A percentile compares a stretch with the other conserved stretches of the same genome.
phyloP scores from a whole-genome alignment of 2,888 invertebrate genomes.

The Polyploca ridens region DNA sequence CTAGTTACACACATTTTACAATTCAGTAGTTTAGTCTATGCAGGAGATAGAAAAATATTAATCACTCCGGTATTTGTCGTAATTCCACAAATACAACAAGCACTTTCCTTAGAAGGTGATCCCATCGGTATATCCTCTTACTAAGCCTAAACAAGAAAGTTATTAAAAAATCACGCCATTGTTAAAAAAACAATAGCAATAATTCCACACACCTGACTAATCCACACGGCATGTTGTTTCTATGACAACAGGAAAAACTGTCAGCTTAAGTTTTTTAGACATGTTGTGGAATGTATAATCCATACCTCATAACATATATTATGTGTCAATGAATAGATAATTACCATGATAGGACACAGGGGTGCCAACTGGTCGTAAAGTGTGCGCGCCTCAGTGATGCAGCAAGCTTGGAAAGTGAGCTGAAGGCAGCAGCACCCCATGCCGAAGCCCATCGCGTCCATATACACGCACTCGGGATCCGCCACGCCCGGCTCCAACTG shows the following conservation, averaged over 20 bases:
- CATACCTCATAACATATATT: neutral
- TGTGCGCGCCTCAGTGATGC: slow-evolving; percentile 97
- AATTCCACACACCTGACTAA: neutral
- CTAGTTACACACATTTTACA: no score
- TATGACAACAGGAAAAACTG: no score
- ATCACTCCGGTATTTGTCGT: neutral
- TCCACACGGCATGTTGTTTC: no score
- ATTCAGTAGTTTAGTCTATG: neutral
- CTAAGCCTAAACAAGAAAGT: neutral
- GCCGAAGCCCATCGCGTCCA: slow-evolving; percentile 99
- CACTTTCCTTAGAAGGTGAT: neutral
- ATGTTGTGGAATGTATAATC: no score
- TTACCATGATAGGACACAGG: slow-evolving; percentile 97
- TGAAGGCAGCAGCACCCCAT: slow-evolving; percentile 99
- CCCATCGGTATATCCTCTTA: neutral
- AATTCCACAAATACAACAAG: neutral
- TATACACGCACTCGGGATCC: slow-evolving; percentile 95
- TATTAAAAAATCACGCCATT: neutral
- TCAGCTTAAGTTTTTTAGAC: no score
- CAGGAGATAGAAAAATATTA: neutral
- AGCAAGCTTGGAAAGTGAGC: slow-evolving; percentile 98
- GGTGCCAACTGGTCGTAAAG: slow-evolving; percentile 99
- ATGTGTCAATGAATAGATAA: slow-evolving; percentile 16
- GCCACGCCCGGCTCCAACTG: slow-evolving; percentile 86
- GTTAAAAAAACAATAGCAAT: neutral